Base-by-base conservation (phyloP, 2,888 invertebrate species). In the Sarcophaga subvicina region DNA sequence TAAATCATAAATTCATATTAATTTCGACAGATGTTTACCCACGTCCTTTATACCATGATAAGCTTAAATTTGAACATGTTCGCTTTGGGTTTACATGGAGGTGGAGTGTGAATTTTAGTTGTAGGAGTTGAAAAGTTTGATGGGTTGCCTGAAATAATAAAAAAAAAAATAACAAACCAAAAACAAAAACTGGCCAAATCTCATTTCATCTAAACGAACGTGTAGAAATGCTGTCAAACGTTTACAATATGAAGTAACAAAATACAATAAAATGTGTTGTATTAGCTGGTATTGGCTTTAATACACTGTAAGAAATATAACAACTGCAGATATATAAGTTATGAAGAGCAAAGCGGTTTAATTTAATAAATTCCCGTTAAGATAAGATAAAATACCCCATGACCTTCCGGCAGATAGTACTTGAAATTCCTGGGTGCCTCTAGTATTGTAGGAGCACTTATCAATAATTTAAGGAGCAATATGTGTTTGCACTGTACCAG, bases 11-110 rank as follows among this genome's bases (percentile, higher is more conserved):
- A 54, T 54, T 27, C 76, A 66, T 54, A 76, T 59, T 54, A 66
- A 66, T 76, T 66, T 76, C 4, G 66, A 66, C 76, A 76, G 49
- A 76, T 76, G 54, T 66, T 76, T 49, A 66, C n/a, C 6, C 76
- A 76, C 66, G 66, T 66, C 25, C 14, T 27, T 37, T 37, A 37
- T 10, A 37, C 10, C 37, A 37, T 37, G 8, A 37, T 37, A 10
- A 10, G 8, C 37, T 8, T 37, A 37, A 2, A 37, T 37, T 37
- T 37, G 37, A 8, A 37, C 37, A 37, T 37, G 37, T 37, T 37
- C 8, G 10, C 37, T 10, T 8, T 37, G 10, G 10, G 1, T 37
- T 37, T 37, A 37, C 54, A 54, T 54, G 12, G 54, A 17, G 10
- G 54, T 17, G 17, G 17, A 54, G 14, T 5, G 54, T 4, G 8